Evolutionary conservation across 2,113 vertebrate genomes (phyloP).

Genomic region (Solea senegalensis): DNA sequence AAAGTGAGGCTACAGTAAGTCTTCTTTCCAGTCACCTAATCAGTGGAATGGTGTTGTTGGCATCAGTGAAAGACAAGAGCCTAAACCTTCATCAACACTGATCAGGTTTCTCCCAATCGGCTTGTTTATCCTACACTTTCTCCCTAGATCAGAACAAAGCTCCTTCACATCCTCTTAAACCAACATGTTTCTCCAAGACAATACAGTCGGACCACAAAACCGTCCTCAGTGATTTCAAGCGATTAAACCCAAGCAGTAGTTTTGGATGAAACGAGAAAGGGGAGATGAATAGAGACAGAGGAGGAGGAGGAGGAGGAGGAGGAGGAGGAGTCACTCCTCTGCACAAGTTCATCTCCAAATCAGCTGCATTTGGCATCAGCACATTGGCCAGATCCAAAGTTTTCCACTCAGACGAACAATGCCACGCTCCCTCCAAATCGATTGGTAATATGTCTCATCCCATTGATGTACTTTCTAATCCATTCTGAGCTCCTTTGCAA

Average conservation of each 20-base stretch:
- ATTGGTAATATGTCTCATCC: conserved; percentile 84
- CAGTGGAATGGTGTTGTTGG: conserved; percentile 62
- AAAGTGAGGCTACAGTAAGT: conserved; percentile 4
- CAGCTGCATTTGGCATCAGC: conserved; percentile 66
- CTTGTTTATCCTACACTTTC: conserved; percentile 76
- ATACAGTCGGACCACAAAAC: conserved; percentile 60
- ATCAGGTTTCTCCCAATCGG: conserved; percentile 75
- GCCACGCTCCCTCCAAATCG: conserved; percentile 75
- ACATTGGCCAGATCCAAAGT: conserved; percentile 73
- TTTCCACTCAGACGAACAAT: conserved; percentile 78
- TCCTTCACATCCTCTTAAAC: conserved; percentile 72
- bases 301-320: not conserved
- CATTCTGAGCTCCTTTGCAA: conserved; percentile 78
- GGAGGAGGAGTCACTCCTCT: conserved; percentile 38
- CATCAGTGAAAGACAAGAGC: conserved; percentile 62
- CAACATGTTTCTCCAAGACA: conserved; percentile 67
- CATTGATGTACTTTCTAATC: conserved; percentile 84
- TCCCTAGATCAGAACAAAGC: conserved; percentile 72
- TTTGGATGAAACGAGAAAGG: conserved; percentile 53
- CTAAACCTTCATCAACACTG: conserved; percentile 74
- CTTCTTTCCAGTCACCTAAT: conserved; percentile 44
- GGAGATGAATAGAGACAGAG: conserved; percentile 23
- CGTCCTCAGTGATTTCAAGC: conserved; percentile 65
- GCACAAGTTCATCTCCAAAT: conserved; percentile 69
- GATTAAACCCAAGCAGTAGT: conserved; percentile 66